Base-by-base conservation (phyloP, 2,888 invertebrate genomes). In the Chrysolina oricalcia region DNA sequence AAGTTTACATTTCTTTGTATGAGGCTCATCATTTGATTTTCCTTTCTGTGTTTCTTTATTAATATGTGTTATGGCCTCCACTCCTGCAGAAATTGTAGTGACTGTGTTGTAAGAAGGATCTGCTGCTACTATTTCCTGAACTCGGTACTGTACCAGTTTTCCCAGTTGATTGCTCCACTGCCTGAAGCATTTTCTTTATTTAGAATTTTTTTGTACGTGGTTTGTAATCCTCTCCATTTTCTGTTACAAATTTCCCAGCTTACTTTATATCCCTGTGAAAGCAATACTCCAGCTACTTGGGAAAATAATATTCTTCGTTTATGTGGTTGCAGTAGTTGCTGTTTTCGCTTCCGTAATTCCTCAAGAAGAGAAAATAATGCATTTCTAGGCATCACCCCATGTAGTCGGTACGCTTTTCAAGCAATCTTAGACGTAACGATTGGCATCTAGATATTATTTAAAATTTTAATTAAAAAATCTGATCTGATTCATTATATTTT, bases 141-240 rank as follows among this genome's bases (percentile, higher is more conserved):
- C 53, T 50, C 11, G 53, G 19, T 50, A 9, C 5, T n/a, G n/a
- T n/a, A n/a, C n/a, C 19, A 50, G 19, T 50, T 9, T 50, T 50
- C 53, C 53, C 53, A 50, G 53, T 50, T 50, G 53, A 50, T 50
- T 50, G 53, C 53, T 50, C 53, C 53, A 50, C 53, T 50, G 53
- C 53, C 53, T 50, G 53, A 50, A 50, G 53, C 53, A 50, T 50
- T 50, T 50, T 50, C 53, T 50, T 50, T 50, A 50, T 19, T 50
- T 50, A 50, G 19, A 50, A 17, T 50, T 50, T 50, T 50, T 50
- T 50, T 50, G 11, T 50, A 50, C 53, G 11, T 50, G 53, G 53
- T 50, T 50, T 50, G 53, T 50, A 50, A 15, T 19, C 53, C 53
- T 50, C 17, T 50, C 53, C 53, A 50, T 50, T 50, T 50, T 19